Conservation (phyloP, 2,888 invertebrate genomes). For the Caenorhabditis uteleia region DNA sequence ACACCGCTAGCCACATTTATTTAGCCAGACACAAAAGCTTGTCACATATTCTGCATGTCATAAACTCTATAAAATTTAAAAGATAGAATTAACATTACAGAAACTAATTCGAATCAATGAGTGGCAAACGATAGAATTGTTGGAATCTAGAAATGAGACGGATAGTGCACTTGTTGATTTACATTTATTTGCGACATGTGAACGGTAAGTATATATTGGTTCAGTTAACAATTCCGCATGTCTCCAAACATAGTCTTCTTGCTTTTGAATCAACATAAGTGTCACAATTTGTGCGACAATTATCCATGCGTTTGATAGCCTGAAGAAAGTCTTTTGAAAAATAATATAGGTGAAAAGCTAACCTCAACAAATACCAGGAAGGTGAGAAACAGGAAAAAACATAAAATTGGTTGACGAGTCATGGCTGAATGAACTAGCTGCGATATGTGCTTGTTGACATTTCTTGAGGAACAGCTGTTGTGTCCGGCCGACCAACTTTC, state of each 20-base stretch:
- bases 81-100: conserved; percentile 13
- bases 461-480: conserved; percentile 5
- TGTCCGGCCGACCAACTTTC: too few species aligned
- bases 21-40: neutral
- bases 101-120: conserved; percentile 36
- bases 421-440: neutral
- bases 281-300: conserved; percentile 36
- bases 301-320: conserved; percentile 38
- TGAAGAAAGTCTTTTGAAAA: conserved; percentile 10
- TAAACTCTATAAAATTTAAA: too few species aligned
- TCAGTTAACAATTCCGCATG: conserved; percentile 31
- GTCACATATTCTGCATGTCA: neutral
- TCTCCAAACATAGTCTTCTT: conserved; percentile 24
- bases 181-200: conserved; percentile 38
- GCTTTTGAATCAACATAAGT: conserved; percentile 27
- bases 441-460: neutral
- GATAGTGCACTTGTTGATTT: conserved; percentile 19
- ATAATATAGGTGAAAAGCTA: neutral
- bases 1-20: too few species aligned
- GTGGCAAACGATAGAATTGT: conserved; percentile 21
- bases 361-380: neutral
- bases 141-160: conserved; percentile 1
- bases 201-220: conserved; percentile 14
- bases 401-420: neutral
- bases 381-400: neutral